Conservation (phyloP, 2,888 invertebrate genomes). For the Ischnura elegans region DNA sequence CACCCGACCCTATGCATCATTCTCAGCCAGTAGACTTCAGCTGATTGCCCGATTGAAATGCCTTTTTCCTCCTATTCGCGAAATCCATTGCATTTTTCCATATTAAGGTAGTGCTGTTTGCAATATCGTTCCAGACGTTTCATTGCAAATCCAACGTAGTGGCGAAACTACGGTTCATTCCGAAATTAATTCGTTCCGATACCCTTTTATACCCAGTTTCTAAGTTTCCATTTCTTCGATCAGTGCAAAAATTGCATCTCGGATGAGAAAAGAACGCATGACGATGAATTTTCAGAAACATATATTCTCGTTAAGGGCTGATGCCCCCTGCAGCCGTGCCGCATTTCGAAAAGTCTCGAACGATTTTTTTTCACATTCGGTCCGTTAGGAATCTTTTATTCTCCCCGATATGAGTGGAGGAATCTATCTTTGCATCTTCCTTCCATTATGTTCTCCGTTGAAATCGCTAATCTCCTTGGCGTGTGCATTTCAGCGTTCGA, state of each 20-base stretch:
- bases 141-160: too few species aligned
- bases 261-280: not conserved
- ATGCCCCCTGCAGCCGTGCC: not conserved
- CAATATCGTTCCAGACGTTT: too few species aligned
- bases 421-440: not conserved
- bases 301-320: not conserved
- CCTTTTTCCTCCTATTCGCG: not conserved
- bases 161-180: too few species aligned
- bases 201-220: too few species aligned
- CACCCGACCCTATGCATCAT: not conserved
- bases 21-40: not conserved
- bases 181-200: too few species aligned
- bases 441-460: not conserved
- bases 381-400: not conserved
- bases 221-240: too few species aligned
- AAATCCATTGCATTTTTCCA: not conserved
- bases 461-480: constrained; percentile 17
- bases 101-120: not conserved
- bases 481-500: constrained; percentile 40
- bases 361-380: not conserved
- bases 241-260: too few species aligned
- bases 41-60: not conserved
- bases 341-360: not conserved
- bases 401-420: not conserved
- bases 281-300: not conserved